phyloP scores from a whole-genome alignment of 2,113 vertebrate species.

The Calidris pygmaea region DNA sequence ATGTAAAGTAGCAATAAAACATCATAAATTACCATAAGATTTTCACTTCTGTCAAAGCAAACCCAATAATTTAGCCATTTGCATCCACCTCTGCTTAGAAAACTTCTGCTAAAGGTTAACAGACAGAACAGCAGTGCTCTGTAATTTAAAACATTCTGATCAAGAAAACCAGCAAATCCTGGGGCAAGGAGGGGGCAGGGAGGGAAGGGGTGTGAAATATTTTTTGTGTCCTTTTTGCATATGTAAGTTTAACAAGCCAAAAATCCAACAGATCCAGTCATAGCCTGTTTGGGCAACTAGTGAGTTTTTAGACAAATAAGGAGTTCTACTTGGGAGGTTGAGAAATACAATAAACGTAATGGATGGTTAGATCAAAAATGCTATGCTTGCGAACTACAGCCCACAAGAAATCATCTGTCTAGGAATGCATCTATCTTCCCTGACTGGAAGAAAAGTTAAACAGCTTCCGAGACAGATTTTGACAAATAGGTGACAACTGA shows the following conservation, averaged over 20 bases:
- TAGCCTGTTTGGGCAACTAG: not conserved
- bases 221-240: not conserved
- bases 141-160: not conserved
- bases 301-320: constrained; percentile 36
- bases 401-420: constrained; percentile 13
- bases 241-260: not conserved
- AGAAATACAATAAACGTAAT: not conserved
- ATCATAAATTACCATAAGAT: not conserved
- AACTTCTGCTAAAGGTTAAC: not conserved
- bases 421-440: not conserved
- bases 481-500: not conserved
- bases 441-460: not conserved
- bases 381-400: not conserved
- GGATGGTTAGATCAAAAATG: not conserved
- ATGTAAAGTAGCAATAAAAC: not conserved
- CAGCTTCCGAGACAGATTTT: not conserved
- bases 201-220: not conserved
- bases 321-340: not conserved
- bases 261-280: not conserved
- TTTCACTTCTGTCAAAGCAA: not conserved
- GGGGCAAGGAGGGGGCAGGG: no score
- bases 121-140: not conserved
- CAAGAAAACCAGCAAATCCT: not conserved
- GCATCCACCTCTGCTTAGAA: not conserved
- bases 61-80: not conserved